phyloP scores from a whole-genome alignment of 2,113 vertebrate genomes.

The Talpa occidentalis region DNA sequence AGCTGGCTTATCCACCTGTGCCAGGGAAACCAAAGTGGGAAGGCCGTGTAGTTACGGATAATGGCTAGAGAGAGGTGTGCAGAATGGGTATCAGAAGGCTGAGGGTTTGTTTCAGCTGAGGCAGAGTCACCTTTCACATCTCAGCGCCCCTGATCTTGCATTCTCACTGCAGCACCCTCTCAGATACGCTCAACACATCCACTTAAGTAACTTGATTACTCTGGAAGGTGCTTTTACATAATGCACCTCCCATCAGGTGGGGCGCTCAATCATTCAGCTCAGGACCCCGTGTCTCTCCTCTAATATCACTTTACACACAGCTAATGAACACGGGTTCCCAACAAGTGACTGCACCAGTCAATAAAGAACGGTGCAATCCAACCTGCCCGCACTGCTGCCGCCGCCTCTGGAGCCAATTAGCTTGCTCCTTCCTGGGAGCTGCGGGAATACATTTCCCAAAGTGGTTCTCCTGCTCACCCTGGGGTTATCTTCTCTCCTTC shows the following conservation, averaged over 20 bases:
- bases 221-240: constrained; percentile 58
- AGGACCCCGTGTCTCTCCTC: constrained; percentile 53
- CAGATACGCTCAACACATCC: constrained; percentile 68
- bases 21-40: background rate
- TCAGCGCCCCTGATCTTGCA: constrained; percentile 56
- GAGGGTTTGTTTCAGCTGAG: background rate
- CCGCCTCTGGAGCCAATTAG: constrained; percentile 75
- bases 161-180: constrained; percentile 43
- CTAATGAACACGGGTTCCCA: constrained; percentile 78
- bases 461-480: constrained; percentile 54
- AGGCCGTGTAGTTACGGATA: background rate
- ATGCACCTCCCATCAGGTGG: constrained; percentile 68
- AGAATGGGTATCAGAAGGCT: background rate
- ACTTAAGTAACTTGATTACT: constrained; percentile 74
- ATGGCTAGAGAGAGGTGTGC: background rate
- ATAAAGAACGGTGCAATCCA: constrained; percentile 53
- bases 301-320: constrained; percentile 77
- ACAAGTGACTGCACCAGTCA: constrained; percentile 73
- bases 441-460: constrained; percentile 69
- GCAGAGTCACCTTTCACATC: constrained; percentile 29
- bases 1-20: background rate
- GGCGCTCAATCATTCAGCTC: constrained; percentile 64
- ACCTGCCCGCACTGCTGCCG: background rate
- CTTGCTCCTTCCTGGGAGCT: background rate
- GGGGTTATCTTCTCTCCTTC: constrained; percentile 37